Percentiles rank a stretch among this genome's conserved stretches.
These are phyloP conservation scores for Hirundichthys speculiger DNA, from an alignment of 2,113 vertebrate species.

Conservation along the genomic window DNA sequence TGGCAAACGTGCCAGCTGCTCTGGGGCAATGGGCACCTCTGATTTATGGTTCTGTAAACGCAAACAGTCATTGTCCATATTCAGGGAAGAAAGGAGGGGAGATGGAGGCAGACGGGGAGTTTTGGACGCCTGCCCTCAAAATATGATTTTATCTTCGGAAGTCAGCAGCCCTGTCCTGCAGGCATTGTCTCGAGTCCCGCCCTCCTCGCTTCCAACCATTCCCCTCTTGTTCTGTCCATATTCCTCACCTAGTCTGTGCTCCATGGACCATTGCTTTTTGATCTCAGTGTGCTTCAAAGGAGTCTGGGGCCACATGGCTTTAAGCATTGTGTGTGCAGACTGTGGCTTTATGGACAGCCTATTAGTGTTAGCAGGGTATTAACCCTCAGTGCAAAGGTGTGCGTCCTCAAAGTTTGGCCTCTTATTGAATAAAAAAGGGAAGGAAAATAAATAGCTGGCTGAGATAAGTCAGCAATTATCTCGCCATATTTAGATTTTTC, in stretches of 20 bases:
- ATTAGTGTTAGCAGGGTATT: conserved; percentile 49
- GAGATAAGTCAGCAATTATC: too few species aligned
- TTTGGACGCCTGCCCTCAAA: conserved; percentile 72
- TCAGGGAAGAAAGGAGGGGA: conserved; percentile 67
- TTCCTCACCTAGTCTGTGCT: conserved; percentile 76
- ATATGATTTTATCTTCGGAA: conserved; percentile 81
- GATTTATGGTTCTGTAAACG: conserved; percentile 99
- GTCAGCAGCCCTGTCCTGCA: conserved; percentile 66
- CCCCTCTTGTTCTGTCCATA: conserved; percentile 55
- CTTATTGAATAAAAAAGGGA: neutral
- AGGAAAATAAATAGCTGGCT: too few species aligned
- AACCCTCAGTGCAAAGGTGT: conserved; percentile 42
- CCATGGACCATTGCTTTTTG: conserved; percentile 82
- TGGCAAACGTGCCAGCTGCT: conserved; percentile 99
- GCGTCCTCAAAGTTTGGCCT: conserved; percentile 14
- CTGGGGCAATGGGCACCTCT: conserved; percentile 89
- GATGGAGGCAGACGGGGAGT: conserved; percentile 55
- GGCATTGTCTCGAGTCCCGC: conserved; percentile 69
- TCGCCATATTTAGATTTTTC: conserved; percentile 11
- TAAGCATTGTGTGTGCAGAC: conserved; percentile 73
- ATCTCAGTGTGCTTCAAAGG: conserved; percentile 86
- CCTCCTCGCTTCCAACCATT: conserved; percentile 66
- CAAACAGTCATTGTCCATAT: conserved; percentile 91
- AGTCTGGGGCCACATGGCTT: conserved; percentile 81
- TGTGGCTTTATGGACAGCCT: conserved; percentile 55